Percentiles rank a stretch among this genome's conserved stretches.
phyloP scores from a whole-genome alignment of 2,888 invertebrate genomes.

The Agonopterix alstromeriana region DNA sequence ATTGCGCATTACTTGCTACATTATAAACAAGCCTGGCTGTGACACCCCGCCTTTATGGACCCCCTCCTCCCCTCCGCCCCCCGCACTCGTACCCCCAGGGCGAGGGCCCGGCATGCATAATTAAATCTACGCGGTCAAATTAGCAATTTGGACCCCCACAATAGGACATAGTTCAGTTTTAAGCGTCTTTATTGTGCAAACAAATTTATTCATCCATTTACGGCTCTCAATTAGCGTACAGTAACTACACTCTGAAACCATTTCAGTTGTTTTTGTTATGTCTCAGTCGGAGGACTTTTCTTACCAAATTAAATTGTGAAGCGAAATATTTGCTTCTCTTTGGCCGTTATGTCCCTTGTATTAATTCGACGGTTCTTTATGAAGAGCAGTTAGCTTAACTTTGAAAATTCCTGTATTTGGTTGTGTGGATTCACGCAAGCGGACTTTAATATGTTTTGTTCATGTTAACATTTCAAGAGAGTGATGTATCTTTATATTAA shows the following conservation, averaged over 20 bases:
- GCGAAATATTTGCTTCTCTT: constrained; percentile 5
- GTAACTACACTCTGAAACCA: constrained; percentile 32
- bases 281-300: constrained; percentile 29
- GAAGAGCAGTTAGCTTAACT: constrained; percentile 1
- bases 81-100: background rate
- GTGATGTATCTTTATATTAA: too few species aligned
- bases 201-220: constrained; percentile 65
- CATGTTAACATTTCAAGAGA: too few species aligned
- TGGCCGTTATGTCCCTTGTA: constrained; percentile 3
- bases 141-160: constrained; percentile 69
- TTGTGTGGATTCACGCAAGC: too few species aligned
- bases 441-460: too few species aligned
- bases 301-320: constrained; percentile 18
- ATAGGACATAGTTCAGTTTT: constrained; percentile 68
- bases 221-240: constrained; percentile 52
- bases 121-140: constrained; percentile 75
- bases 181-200: constrained; percentile 66
- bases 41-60: constrained; percentile 67
- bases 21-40: constrained; percentile 70
- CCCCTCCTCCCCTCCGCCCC: constrained; percentile 34
- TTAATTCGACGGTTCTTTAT: too few species aligned
- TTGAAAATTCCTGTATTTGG: background rate
- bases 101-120: constrained; percentile 67
- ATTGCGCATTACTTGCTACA: constrained; percentile 70
- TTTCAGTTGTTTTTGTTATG: constrained; percentile 41